These are phyloP conservation scores for Elysia crispata DNA, from an alignment of 2,888 invertebrate species.

Conservation along the genomic window DNA sequence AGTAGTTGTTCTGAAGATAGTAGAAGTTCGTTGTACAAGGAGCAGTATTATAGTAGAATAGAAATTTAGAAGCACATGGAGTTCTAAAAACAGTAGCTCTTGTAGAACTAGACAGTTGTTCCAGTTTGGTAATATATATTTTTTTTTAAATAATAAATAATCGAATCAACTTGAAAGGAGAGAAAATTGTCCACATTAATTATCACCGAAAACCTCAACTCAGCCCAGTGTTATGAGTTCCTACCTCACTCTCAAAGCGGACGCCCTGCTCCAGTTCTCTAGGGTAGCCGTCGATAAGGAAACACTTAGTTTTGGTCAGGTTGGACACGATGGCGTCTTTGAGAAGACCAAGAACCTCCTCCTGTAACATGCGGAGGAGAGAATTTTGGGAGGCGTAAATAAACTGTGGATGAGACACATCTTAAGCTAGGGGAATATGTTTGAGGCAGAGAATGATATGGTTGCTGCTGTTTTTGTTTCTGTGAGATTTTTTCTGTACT, in stretches of 20 bases:
- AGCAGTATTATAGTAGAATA: background rate
- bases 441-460: too few species aligned
- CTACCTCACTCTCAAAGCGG: slow-evolving; percentile 92
- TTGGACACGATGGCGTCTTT: slow-evolving; percentile 85
- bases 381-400: too few species aligned
- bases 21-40: background rate
- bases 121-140: too few species aligned
- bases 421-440: too few species aligned
- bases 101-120: background rate
- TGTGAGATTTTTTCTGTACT: too few species aligned
- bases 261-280: slow-evolving; percentile 91
- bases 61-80: background rate
- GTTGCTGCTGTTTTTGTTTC: too few species aligned
- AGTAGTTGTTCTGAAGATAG: background rate
- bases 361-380: slow-evolving; percentile 77
- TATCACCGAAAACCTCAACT: slow-evolving; percentile 6
- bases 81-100: background rate
- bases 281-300: slow-evolving; percentile 96
- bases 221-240: background rate
- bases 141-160: slow-evolving; percentile 11
- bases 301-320: slow-evolving; percentile 85
- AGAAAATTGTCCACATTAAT: slow-evolving; percentile 7
- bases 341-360: slow-evolving; percentile 87
- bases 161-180: background rate
- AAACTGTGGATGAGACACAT: too few species aligned